These are phyloP conservation scores for Esox niger DNA, from an alignment of 2,113 vertebrate genomes.

Conservation along the genomic window DNA sequence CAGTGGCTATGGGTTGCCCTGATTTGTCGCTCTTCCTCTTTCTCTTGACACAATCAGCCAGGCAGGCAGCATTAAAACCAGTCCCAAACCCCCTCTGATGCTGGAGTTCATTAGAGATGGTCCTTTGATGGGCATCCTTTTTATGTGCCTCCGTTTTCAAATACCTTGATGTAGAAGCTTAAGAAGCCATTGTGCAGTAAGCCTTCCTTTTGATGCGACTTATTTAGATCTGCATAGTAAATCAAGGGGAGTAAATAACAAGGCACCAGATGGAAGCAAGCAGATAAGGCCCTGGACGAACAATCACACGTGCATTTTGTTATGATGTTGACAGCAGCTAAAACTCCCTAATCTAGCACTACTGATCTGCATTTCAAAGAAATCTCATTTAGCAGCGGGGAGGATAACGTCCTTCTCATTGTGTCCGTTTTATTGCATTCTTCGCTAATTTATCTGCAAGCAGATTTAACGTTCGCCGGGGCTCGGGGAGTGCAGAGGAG, in stretches of 20 bases:
- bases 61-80: conserved; percentile 93
- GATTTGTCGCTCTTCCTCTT: conserved; percentile 91
- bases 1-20: conserved; percentile 69
- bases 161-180: conserved; percentile 99
- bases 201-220: conserved; percentile 98
- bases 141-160: conserved; percentile 98
- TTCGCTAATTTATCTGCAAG: conserved; percentile 99
- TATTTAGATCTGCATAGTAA: conserved; percentile 99
- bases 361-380: conserved; percentile 99
- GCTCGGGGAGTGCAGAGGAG: conserved; percentile 63
- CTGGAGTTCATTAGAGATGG: conserved; percentile 99
- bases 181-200: conserved; percentile 99
- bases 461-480: conserved; percentile 91
- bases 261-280: conserved; percentile 99
- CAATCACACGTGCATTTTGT: conserved; percentile 99
- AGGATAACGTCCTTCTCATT: conserved; percentile 99
- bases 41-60: conserved; percentile 14
- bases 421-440: conserved; percentile 98
- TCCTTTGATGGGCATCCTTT: conserved; percentile 96
- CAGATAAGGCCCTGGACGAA: conserved; percentile 91
- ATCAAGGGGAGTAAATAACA: conserved; percentile 99
- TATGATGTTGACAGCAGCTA: conserved; percentile 99
- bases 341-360: conserved; percentile 99
- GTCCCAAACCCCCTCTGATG: conserved; percentile 85
- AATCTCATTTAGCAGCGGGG: conserved; percentile 99